Evolutionary conservation across 2,888 invertebrate genomes (phyloP).

Genomic region (Pheosia tremula): DNA sequence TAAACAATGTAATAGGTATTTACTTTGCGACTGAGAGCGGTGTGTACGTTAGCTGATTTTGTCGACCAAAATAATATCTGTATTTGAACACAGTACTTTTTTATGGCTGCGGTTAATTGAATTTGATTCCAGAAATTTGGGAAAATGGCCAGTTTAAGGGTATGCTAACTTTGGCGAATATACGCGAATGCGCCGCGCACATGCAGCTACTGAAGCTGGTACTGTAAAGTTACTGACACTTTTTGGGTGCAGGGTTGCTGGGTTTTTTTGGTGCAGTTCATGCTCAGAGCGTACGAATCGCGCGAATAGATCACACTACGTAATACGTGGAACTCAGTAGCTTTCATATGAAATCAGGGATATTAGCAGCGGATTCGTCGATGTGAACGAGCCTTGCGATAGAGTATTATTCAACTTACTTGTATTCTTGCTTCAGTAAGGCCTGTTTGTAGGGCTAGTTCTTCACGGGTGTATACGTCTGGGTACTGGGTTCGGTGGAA

Average conservation of each 20-base stretch:
- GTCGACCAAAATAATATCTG: conserved; percentile 6
- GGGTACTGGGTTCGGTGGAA: conserved; percentile 98
- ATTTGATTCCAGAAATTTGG: not conserved
- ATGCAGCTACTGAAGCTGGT: no score
- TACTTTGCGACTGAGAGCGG: conserved; percentile 1
- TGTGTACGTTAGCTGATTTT: not conserved
- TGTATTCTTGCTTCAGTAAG: conserved; percentile 97
- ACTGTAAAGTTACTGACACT: no score
- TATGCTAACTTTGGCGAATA: no score
- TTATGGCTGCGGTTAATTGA: not conserved
- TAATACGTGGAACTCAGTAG: no score
- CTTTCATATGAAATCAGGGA: no score
- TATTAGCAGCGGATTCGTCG: no score
- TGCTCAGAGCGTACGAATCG: no score
- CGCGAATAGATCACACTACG: no score
- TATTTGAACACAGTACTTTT: not conserved
- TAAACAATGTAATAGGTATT: conserved; percentile 12
- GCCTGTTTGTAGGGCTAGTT: conserved; percentile 94
- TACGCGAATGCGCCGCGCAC: no score
- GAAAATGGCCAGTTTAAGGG: not conserved
- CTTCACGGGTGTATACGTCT: conserved; percentile 97
- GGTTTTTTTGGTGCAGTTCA: no score
- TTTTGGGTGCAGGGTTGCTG: no score
- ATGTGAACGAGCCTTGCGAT: not conserved
- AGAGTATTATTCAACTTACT: conserved; percentile 72